phyloP scores from a whole-genome alignment of 2,113 vertebrate species.

The Geococcyx californianus region DNA sequence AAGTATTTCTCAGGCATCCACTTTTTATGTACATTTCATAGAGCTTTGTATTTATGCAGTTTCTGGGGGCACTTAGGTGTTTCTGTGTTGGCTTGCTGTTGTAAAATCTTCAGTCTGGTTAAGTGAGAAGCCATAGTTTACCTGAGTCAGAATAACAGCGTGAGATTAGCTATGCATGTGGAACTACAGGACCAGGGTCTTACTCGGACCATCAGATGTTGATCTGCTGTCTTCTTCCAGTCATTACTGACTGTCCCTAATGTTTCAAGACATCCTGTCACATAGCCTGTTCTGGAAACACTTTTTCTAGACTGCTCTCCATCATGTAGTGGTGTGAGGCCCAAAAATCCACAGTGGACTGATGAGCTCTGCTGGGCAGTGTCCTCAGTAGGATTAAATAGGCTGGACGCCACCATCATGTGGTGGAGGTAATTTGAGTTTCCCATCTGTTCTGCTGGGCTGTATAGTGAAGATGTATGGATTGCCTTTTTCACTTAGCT shows the following conservation, averaged over 20 bases:
- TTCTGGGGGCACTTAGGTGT: background rate
- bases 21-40: background rate
- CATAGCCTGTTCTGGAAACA: background rate
- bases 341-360: background rate
- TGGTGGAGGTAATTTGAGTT: background rate
- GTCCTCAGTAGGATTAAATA: background rate
- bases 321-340: rapidly evolving
- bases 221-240: background rate
- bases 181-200: background rate
- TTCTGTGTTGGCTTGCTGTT: background rate
- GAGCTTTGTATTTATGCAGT: background rate
- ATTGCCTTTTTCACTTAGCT: background rate
- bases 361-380: rapidly evolving
- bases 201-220: background rate
- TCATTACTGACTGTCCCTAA: background rate
- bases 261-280: background rate
- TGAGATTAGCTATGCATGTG: background rate
- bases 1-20: background rate
- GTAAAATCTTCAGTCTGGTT: background rate
- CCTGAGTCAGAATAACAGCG: background rate
- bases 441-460: background rate
- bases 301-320: background rate
- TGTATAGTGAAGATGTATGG: background rate
- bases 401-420: rapidly evolving
- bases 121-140: background rate